Evolutionary conservation across 2,113 vertebrate species (phyloP).

Genomic region (Lepidothrix coronata): DNA sequence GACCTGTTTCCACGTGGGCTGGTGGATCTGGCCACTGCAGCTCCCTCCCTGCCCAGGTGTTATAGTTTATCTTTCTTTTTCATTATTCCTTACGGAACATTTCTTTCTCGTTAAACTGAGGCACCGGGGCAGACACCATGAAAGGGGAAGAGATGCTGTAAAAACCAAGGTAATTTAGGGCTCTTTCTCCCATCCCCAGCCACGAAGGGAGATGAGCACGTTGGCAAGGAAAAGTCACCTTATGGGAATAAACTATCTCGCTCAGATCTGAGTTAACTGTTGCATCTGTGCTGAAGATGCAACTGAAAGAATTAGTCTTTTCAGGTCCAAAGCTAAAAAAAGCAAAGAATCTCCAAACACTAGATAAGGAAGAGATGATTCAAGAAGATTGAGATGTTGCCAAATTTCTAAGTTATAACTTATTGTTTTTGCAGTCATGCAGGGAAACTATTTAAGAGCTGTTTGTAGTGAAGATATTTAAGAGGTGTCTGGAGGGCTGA

Average conservation of each 20-base stretch:
- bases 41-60: neutral
- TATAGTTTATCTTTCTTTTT: too few species aligned
- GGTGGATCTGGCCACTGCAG: neutral
- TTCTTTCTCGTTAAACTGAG: too few species aligned
- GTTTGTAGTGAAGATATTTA: neutral
- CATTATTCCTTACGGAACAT: too few species aligned
- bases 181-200: neutral
- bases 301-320: neutral
- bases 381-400: neutral
- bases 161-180: neutral
- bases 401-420: neutral
- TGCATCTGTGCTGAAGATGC: neutral
- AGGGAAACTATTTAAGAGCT: neutral
- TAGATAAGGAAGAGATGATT: neutral
- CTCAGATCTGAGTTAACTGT: neutral
- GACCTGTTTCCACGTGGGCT: fast-evolving
- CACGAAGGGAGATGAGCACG: neutral
- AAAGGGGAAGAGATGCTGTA: neutral
- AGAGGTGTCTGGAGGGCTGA: neutral
- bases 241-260: neutral
- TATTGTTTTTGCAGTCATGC: neutral
- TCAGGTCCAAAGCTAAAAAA: neutral
- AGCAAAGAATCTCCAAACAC: neutral
- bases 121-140: neutral
- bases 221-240: neutral